A percentile compares a stretch with the other conserved stretches of the same genome.
phyloP scores from a whole-genome alignment of 2,888 invertebrate species.

The Drosophila lacicola region DNA sequence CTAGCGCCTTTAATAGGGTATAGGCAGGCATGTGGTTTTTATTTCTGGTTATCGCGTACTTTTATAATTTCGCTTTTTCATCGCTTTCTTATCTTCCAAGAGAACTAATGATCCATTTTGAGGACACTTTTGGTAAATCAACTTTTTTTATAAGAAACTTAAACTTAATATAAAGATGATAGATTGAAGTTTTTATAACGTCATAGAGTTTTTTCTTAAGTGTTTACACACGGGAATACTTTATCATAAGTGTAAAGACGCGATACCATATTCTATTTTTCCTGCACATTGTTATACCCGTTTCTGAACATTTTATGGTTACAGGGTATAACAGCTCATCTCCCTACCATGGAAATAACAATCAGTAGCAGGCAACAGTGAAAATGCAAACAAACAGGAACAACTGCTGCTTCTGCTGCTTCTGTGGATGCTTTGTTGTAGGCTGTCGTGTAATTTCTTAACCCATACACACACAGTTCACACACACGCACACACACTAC shows the following conservation, averaged over 20 bases:
- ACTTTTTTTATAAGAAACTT: too few species aligned
- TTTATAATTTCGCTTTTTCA: neutral
- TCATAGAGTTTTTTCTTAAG: too few species aligned
- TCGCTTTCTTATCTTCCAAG: neutral
- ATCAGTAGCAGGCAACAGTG: slow-evolving; percentile 54
- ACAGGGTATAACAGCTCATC: slow-evolving; percentile 18
- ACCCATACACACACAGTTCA: slow-evolving; percentile 10
- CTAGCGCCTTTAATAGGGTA: too few species aligned
- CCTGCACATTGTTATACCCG: neutral
- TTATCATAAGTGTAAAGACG: too few species aligned
- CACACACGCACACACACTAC: neutral
- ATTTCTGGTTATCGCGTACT: too few species aligned
- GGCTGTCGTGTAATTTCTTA: slow-evolving; percentile 58
- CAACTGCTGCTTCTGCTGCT: slow-evolving; percentile 27
- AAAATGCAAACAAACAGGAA: slow-evolving; percentile 53
- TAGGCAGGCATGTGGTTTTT: too few species aligned
- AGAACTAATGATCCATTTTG: too few species aligned
- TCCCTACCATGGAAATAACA: slow-evolving; percentile 41
- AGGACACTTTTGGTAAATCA: too few species aligned
- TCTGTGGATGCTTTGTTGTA: slow-evolving; percentile 38
- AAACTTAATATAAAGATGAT: too few species aligned
- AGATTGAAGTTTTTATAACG: too few species aligned
- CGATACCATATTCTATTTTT: neutral
- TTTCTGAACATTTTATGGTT: neutral
- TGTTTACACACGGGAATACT: too few species aligned